Conservation (phyloP, 2,113 vertebrate species). For the Aphelocoma coerulescens region DNA sequence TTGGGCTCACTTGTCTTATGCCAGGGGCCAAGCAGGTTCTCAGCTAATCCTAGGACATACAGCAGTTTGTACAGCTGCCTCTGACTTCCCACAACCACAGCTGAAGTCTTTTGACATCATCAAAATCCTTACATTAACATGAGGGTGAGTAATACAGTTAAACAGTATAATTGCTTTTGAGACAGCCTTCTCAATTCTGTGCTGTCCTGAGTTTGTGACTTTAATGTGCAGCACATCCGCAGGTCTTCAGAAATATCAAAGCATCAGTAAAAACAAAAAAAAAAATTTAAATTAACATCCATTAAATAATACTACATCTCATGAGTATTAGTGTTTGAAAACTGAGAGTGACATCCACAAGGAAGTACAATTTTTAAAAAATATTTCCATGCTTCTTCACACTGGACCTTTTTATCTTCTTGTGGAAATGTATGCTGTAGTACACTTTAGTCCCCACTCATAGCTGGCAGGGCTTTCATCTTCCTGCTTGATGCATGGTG, state of each 20-base stretch:
- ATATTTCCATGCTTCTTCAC: slow-evolving; percentile 41
- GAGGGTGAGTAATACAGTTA: slow-evolving; percentile 67
- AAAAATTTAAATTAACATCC: slow-evolving; percentile 71
- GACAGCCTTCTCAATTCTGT: slow-evolving; percentile 68
- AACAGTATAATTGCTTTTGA: slow-evolving; percentile 63
- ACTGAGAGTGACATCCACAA: slow-evolving; percentile 34
- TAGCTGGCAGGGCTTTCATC: slow-evolving; percentile 74
- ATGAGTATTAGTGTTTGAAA: slow-evolving; percentile 69
- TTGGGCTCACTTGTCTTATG: not conserved
- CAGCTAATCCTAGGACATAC: not conserved
- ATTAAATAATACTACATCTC: slow-evolving; percentile 71
- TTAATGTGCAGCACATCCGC: slow-evolving; percentile 57
- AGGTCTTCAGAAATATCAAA: slow-evolving; percentile 80
- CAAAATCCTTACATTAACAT: not conserved
- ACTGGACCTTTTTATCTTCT: not conserved
- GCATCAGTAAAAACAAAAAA: slow-evolving; percentile 31
- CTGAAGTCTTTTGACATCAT: not conserved
- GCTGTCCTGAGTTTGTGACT: slow-evolving; percentile 58
- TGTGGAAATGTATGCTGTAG: slow-evolving; percentile 60
- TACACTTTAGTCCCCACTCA: slow-evolving; percentile 63
- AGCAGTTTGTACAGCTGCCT: not conserved
- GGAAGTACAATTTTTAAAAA: slow-evolving; percentile 40
- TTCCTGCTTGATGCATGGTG: slow-evolving; percentile 44
- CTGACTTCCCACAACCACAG: not conserved
- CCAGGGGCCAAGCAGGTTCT: not conserved